Evolutionary conservation across 2,888 invertebrate genomes (phyloP).

Genomic region (Trisateles emortualis): DNA sequence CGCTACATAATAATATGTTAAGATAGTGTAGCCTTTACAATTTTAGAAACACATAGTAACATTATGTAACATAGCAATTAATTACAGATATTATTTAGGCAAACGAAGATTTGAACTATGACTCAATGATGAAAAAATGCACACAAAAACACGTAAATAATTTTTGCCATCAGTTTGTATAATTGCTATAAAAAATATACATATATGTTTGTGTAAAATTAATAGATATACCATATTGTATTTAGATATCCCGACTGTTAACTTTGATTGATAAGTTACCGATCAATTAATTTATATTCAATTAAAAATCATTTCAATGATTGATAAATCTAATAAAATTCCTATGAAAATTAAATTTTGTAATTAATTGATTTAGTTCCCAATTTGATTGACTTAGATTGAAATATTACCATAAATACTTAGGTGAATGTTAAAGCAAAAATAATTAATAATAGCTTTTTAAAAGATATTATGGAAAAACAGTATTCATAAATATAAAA

Average conservation of each 20-base stretch:
- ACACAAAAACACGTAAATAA: slow-evolving; percentile 4
- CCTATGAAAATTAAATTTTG: neutral
- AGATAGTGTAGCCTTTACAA: neutral
- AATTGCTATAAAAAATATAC: slow-evolving; percentile 5
- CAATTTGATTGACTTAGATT: slow-evolving; percentile 1
- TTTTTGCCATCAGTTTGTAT: slow-evolving; percentile 10
- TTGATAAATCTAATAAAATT: slow-evolving; percentile 12
- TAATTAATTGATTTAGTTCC: slow-evolving; percentile 1
- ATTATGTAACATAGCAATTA: slow-evolving; percentile 32
- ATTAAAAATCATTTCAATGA: slow-evolving; percentile 18
- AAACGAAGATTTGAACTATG: slow-evolving; percentile 22
- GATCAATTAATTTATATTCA: slow-evolving; percentile 13
- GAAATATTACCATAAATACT: neutral
- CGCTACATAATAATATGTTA: no score
- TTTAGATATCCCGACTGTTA: neutral
- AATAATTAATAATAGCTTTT: no score
- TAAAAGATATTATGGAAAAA: no score
- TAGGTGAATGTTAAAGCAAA: no score
- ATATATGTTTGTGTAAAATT: neutral
- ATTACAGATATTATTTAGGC: slow-evolving; percentile 32
- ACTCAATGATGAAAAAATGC: slow-evolving; percentile 24
- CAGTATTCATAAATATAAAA: no score
- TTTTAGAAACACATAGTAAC: neutral
- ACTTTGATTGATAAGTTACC: slow-evolving; percentile 15
- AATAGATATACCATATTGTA: neutral